Conservation (phyloP, 2,113 vertebrate species). For the Aythya baeri region DNA sequence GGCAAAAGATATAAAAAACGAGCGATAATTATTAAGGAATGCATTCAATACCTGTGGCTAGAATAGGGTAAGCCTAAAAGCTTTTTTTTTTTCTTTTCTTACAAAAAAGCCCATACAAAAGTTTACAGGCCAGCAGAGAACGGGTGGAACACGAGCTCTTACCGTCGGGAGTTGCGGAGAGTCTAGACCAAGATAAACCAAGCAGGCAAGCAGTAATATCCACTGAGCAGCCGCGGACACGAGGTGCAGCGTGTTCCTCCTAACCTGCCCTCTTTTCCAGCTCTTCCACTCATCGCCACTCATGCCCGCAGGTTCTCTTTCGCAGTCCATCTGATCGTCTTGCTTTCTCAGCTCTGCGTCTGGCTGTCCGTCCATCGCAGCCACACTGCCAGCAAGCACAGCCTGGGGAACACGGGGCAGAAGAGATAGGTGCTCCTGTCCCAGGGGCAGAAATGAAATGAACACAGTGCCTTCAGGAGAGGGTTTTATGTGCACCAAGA, state of each 20-base stretch:
- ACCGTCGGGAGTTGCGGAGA: constrained; percentile 63
- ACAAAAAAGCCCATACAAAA: neutral
- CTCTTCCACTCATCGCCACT: neutral
- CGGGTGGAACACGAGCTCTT: constrained; percentile 46
- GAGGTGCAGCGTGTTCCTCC: constrained; percentile 56
- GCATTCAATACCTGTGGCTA: neutral
- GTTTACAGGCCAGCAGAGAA: neutral
- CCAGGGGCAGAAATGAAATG: constrained; percentile 52
- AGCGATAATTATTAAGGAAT: neutral
- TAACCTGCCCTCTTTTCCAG: constrained; percentile 31
- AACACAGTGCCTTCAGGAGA: constrained; percentile 53
- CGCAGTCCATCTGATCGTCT: neutral
- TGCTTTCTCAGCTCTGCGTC: neutral
- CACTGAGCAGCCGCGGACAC: constrained; percentile 52
- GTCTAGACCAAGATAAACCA: constrained; percentile 64
- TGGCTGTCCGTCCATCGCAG: neutral
- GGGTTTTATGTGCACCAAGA: constrained; percentile 69
- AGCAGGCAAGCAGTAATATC: constrained; percentile 68
- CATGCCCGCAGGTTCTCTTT: neutral
- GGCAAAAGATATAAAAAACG: neutral
- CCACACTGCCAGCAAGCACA: neutral
- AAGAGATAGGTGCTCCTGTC: neutral
- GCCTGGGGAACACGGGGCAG: neutral
- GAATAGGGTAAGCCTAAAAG: neutral
- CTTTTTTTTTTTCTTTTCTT: neutral